Evolutionary conservation across 2,797 vertebrate species (phyloP).

Genomic region (Luscinia megarhynchos): DNA sequence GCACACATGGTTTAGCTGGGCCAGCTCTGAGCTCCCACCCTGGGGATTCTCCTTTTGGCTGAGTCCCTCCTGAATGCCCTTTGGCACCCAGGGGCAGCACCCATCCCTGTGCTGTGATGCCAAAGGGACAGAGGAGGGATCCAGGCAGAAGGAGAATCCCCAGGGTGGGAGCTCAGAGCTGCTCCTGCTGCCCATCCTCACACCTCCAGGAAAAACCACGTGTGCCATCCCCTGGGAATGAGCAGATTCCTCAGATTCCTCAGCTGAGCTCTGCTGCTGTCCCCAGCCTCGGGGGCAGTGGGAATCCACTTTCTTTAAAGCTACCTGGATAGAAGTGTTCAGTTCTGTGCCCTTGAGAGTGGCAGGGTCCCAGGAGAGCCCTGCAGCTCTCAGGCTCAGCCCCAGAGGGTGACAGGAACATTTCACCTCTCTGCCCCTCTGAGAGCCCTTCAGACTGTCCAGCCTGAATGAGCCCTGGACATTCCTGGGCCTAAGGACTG

Average conservation of each 20-base stretch:
- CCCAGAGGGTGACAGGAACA: neutral
- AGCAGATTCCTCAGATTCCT: neutral
- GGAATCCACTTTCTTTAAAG: neutral
- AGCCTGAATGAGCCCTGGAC: neutral
- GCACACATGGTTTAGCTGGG: no score
- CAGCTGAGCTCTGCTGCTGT: conserved; percentile 18
- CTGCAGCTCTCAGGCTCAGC: neutral
- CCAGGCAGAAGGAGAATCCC: no score
- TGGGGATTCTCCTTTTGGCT: no score
- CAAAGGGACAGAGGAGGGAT: no score
- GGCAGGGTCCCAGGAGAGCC: neutral
- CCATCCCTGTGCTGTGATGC: neutral
- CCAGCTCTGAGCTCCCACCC: no score
- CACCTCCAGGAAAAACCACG: neutral
- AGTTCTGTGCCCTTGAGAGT: neutral
- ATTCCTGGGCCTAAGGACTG: neutral
- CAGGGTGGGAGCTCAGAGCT: no score
- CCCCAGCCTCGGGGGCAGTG: neutral
- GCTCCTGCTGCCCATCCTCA: no score
- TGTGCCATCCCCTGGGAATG: neutral
- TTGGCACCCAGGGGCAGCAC: no score
- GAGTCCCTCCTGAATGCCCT: no score
- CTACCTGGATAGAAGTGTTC: neutral
- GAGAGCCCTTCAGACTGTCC: neutral
- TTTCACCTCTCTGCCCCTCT: neutral